Base-by-base conservation (phyloP, 92 coral and sea anemone species). In the Virgularia gustaviana region DNA sequence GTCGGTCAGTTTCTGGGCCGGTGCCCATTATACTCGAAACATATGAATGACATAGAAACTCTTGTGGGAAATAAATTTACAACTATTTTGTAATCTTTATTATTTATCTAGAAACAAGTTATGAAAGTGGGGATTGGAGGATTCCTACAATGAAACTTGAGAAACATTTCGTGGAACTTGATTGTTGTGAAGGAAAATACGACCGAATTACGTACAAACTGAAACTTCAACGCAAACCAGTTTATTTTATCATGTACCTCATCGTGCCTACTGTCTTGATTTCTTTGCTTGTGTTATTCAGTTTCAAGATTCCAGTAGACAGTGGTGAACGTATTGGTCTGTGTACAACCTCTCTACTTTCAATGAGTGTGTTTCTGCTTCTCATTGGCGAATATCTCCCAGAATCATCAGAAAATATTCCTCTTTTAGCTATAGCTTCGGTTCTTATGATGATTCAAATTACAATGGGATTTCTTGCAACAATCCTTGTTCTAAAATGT, bases 281-380 rank as follows among this genome's bases (percentile, higher is more conserved):
- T 15, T 62, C 82, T 7, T 16, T 77, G 29, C 65, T 88, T 11
- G 82, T 84, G 11, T 44, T 88, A 29, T 61, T 85, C 7, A 83
- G 84, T 75, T 88, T 90, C 62, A 72, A 67, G 23, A 82, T 83
- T 2, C 95, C 95, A 3, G 84, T 90, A 19, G 95, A 90, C 65
- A 85, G 97, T 30, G 95, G 97, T 12, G 97, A 88, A 49, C 61
- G 95, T 54, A 81, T 90, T 49, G 90, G 95, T 3, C 85, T 85
- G 34, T 83, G 89, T 18, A 85, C 86, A 34, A 90, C 96, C 2
- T 71, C 87, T 28, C 75, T 90, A 23, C 79, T 88, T 0, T 72
- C 95, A 2, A 77, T 88, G 90, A 85, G 89, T n/a, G 97, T 90
- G 1, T 88, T 85, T 32, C 71, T 85, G 13, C 77, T 90, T 24